Evolutionary conservation across 1,140 invertebrate genomes (phyloP).

Genomic region (Meloidogyne floridensis): DNA sequence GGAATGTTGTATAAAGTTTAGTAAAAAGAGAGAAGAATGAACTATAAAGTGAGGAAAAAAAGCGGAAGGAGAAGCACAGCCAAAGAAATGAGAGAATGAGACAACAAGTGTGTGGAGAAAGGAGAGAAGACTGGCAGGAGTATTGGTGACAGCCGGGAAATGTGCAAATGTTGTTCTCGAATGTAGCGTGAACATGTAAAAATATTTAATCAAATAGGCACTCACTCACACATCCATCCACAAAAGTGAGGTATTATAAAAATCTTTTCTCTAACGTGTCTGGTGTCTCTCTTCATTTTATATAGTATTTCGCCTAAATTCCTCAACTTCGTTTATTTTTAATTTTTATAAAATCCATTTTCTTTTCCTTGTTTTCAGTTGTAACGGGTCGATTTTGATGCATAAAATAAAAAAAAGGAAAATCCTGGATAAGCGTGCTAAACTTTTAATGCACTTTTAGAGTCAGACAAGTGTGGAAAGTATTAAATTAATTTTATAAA

Average conservation of each 20-base stretch:
- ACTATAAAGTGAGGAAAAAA: background rate
- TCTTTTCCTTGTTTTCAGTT: background rate
- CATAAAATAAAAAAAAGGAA: background rate
- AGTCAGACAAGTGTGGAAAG: background rate
- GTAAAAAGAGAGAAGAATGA: slow-evolving; percentile 16
- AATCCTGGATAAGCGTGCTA: slow-evolving; percentile 6
- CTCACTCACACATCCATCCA: background rate
- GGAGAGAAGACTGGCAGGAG: background rate
- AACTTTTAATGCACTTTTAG: background rate
- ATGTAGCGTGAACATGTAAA: background rate
- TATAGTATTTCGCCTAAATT: background rate
- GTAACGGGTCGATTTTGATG: background rate
- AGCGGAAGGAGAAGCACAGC: slow-evolving; percentile 14
- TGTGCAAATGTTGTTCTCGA: background rate
- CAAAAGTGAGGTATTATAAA: background rate
- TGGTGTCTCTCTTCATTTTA: background rate
- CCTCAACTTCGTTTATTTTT: background rate
- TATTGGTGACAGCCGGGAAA: slow-evolving; percentile 1
- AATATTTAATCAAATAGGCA: slow-evolving; percentile 4
- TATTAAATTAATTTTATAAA: background rate
- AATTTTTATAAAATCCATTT: background rate
- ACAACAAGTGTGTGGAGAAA: background rate
- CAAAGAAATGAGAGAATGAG: slow-evolving; percentile 2
- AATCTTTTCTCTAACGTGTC: background rate
- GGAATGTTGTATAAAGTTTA: background rate